phyloP scores from a whole-genome alignment of 2,113 vertebrate species.

The Empidonax traillii region DNA sequence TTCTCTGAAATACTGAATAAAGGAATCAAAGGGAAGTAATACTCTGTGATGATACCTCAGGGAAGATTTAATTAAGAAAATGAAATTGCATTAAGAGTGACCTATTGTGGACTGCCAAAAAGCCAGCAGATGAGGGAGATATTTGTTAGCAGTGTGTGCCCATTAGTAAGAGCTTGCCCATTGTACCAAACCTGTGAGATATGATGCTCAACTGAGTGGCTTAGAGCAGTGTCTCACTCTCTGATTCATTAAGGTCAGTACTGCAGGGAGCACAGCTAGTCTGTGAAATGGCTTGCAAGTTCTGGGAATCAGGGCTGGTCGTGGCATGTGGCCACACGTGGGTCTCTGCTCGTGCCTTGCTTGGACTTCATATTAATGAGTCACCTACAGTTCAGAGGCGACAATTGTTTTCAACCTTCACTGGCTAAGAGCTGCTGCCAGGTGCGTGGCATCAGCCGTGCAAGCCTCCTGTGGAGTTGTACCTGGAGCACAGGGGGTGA shows the following conservation, averaged over 20 bases:
- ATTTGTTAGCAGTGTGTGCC: background rate
- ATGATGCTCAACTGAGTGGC: background rate
- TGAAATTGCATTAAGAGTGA: conserved; percentile 35
- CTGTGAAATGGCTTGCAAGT: background rate
- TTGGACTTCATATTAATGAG: background rate
- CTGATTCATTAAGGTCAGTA: background rate
- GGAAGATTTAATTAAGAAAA: conserved; percentile 51
- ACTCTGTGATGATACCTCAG: conserved; percentile 3
- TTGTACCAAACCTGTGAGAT: background rate
- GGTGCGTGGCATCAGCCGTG: accelerated
- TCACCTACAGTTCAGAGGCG: accelerated
- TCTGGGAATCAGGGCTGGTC: background rate
- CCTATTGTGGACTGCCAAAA: conserved; percentile 22
- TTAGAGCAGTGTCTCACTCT: background rate
- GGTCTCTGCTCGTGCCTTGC: background rate
- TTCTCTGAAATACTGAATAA: conserved; percentile 33
- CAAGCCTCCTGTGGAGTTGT: background rate
- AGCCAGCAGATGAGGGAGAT: background rate
- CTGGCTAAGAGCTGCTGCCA: background rate
- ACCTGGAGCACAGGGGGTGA: background rate
- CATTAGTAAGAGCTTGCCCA: background rate
- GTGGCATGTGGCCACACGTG: accelerated
- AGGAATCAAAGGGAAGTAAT: conserved; percentile 38
- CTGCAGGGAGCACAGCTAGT: background rate
- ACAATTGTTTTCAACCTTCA: background rate